Conservation (phyloP, 1,140 invertebrate genomes). For the Octopus sinensis region DNA sequence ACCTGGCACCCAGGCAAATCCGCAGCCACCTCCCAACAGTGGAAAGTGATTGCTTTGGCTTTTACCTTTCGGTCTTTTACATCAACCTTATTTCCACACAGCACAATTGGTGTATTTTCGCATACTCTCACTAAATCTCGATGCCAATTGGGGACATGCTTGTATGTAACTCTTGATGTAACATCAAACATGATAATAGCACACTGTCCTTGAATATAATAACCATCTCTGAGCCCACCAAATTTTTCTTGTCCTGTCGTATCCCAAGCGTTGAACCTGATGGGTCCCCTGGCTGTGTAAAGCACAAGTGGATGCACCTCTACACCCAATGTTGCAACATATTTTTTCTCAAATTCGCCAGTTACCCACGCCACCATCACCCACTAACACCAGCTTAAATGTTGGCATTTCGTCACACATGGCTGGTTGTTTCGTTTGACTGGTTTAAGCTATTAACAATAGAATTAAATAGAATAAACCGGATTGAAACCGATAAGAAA, state of each 20-base stretch:
- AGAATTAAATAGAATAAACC: no score
- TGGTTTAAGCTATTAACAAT: no score
- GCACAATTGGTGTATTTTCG: slow-evolving; percentile 98
- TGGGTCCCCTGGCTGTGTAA: slow-evolving; percentile 94
- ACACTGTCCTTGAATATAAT: slow-evolving; percentile 99
- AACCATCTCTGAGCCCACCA: slow-evolving; percentile 96
- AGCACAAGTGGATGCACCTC: slow-evolving; percentile 98
- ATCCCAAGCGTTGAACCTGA: slow-evolving; percentile 99
- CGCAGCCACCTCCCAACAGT: slow-evolving; percentile 53
- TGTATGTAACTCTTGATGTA: slow-evolving; percentile 97
- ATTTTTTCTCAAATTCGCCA: slow-evolving; percentile 99
- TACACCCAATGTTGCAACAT: slow-evolving; percentile 97
- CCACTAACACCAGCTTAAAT: slow-evolving; percentile 95
- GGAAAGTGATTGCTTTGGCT: slow-evolving; percentile 98
- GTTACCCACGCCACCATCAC: slow-evolving; percentile 98
- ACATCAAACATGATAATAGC: slow-evolving; percentile 99
- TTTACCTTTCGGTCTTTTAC: slow-evolving; percentile 99
- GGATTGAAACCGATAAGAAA: no score
- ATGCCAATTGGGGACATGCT: slow-evolving; percentile 99
- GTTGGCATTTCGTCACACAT: no score
- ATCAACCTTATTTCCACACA: slow-evolving; percentile 76
- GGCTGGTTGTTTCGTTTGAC: no score
- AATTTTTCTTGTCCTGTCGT: slow-evolving; percentile 99
- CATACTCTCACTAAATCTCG: slow-evolving; percentile 96
- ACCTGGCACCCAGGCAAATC: no score